Evolutionary conservation across 2,888 invertebrate species (phyloP).

Genomic region (Bedellia somnulentella): DNA sequence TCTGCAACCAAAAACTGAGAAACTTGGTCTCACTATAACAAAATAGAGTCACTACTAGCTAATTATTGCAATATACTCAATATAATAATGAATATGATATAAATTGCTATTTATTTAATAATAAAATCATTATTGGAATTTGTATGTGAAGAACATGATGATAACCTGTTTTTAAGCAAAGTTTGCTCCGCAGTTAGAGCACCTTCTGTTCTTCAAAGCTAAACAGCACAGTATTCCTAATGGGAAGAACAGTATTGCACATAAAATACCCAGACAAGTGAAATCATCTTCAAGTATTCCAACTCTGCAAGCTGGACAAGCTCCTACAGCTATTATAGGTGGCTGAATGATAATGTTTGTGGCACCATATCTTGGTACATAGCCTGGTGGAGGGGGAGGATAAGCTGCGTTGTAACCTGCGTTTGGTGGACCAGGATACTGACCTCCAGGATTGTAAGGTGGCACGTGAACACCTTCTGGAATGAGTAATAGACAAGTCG

Average conservation of each 20-base stretch:
- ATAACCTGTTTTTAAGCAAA: conserved; percentile 56
- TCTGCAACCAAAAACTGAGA: too few relatives aligned
- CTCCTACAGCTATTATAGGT: conserved; percentile 81
- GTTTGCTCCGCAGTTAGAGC: conserved; percentile 85
- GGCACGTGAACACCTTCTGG: too few relatives aligned
- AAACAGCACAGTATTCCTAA: conserved; percentile 86
- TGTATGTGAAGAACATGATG: too few relatives aligned
- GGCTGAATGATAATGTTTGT: conserved; percentile 67
- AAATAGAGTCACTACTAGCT: too few relatives aligned
- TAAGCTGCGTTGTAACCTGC: conserved; percentile 59
- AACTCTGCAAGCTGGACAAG: conserved; percentile 86
- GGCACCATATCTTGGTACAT: conserved; percentile 63
- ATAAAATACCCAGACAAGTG: conserved; percentile 79
- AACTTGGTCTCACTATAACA: too few relatives aligned
- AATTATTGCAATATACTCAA: too few relatives aligned
- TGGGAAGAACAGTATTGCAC: conserved; percentile 86
- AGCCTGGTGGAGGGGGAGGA: conserved; percentile 29
- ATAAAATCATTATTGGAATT: too few relatives aligned
- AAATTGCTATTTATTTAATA: too few relatives aligned
- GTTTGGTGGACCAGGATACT: conserved; percentile 52
- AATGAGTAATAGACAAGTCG: too few relatives aligned
- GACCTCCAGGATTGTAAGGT: conserved; percentile 17
- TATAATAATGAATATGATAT: too few relatives aligned
- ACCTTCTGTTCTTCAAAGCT: conserved; percentile 79
- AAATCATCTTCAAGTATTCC: conserved; percentile 87